Conservation (phyloP, 2,797 vertebrate genomes). For the Uromys caudimaculatus region DNA sequence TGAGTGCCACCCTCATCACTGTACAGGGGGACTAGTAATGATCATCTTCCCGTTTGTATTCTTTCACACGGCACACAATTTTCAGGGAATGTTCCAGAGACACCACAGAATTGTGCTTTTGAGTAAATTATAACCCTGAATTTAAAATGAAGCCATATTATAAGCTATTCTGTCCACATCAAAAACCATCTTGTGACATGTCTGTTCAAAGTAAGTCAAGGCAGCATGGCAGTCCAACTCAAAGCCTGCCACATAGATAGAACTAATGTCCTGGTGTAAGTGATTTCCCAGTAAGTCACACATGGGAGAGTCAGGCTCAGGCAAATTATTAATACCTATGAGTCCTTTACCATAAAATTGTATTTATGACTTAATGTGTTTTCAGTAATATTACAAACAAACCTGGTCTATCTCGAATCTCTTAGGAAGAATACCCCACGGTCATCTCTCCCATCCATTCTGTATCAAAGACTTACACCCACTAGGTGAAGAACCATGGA, state of each 20-base stretch:
- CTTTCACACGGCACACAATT: slow-evolving; percentile 73
- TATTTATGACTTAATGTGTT: slow-evolving; percentile 23
- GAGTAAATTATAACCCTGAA: slow-evolving; percentile 67
- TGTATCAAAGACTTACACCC: background rate
- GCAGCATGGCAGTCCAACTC: background rate
- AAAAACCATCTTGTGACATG: background rate
- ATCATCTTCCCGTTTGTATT: slow-evolving; percentile 72
- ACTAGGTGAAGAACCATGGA: background rate
- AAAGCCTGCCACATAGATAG: background rate
- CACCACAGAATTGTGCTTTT: slow-evolving; percentile 68
- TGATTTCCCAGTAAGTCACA: background rate
- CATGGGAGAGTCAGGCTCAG: background rate
- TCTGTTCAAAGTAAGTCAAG: slow-evolving; percentile 4
- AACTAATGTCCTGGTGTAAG: background rate
- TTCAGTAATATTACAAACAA: slow-evolving; percentile 49
- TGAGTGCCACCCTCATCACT: slow-evolving; percentile 65
- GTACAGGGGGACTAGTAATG: slow-evolving; percentile 75
- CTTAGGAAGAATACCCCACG: slow-evolving; percentile 6
- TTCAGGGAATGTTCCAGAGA: slow-evolving; percentile 59
- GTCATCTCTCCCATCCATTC: background rate
- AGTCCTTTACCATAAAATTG: background rate
- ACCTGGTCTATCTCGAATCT: background rate
- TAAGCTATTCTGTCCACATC: background rate
- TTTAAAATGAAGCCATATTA: slow-evolving; percentile 52
- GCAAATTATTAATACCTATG: background rate